These are phyloP conservation scores for Neoascia interrupta DNA, from an alignment of 2,888 invertebrate genomes.

Conservation along the genomic window DNA sequence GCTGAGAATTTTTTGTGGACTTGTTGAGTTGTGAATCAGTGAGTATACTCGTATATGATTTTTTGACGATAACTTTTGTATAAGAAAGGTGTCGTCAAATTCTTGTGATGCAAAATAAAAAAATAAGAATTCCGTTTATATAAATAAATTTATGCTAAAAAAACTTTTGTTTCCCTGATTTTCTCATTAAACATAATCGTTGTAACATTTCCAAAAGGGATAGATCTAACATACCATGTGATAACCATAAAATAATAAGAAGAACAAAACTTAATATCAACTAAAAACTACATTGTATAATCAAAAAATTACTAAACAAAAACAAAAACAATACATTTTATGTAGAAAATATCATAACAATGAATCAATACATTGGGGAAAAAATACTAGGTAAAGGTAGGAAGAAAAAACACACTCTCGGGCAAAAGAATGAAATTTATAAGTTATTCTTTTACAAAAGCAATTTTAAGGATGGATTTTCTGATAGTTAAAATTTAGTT, in stretches of 20 bases:
- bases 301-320: constrained; percentile 13
- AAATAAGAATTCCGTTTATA: too few relatives aligned
- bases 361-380: neutral
- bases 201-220: neutral
- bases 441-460: neutral
- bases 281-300: constrained; percentile 17
- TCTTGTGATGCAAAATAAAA: too few relatives aligned
- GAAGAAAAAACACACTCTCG: constrained; percentile 35
- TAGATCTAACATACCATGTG: too few relatives aligned
- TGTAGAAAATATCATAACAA: too few relatives aligned
- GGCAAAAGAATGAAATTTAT: too few relatives aligned
- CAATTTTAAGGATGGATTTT: constrained; percentile 56
- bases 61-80: too few relatives aligned
- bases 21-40: too few relatives aligned
- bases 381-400: constrained; percentile 25
- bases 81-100: too few relatives aligned
- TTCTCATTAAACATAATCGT: constrained; percentile 15
- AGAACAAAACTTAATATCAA: constrained; percentile 36
- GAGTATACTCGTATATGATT: too few relatives aligned
- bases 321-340: constrained; percentile 40
- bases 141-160: too few relatives aligned
- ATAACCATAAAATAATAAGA: constrained; percentile 14
- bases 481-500: constrained; percentile 30
- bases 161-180: too few relatives aligned
- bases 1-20: too few relatives aligned